Evolutionary conservation across 2,888 invertebrate genomes (phyloP).

Genomic region (Epsilonema sp.): DNA sequence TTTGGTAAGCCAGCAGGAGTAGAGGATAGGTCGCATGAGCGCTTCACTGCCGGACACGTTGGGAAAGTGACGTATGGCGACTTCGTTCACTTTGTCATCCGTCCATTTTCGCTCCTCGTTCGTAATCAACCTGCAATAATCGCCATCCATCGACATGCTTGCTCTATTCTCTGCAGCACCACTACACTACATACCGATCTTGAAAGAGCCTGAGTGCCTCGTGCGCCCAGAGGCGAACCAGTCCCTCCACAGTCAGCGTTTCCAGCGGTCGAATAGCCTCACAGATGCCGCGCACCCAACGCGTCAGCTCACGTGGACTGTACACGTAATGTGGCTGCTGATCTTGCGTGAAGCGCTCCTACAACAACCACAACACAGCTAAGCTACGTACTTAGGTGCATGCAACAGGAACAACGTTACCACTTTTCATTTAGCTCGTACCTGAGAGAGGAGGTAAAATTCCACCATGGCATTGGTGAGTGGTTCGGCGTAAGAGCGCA

Average conservation of each 20-base stretch:
- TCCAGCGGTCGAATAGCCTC: conserved; percentile 91
- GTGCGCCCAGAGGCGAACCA: conserved; percentile 97
- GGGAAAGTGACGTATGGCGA: conserved; percentile 71
- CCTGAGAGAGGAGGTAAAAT: conserved; percentile 79
- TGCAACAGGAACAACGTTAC: too few relatives aligned
- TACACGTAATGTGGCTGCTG: conserved; percentile 99
- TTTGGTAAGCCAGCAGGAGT: conserved; percentile 96
- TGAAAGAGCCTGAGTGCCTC: conserved; percentile 94
- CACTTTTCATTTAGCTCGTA: too few relatives aligned
- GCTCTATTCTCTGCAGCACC: too few relatives aligned
- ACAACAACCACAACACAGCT: too few relatives aligned
- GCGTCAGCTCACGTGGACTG: conserved; percentile 88
- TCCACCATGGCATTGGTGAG: conserved; percentile 97
- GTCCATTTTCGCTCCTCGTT: conserved; percentile 91
- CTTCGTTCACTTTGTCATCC: conserved; percentile 81
- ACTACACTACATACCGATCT: conserved; percentile 30
- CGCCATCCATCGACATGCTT: background rate
- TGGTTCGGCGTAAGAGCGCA: conserved; percentile 82
- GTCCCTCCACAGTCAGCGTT: conserved; percentile 66
- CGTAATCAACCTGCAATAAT: conserved; percentile 52
- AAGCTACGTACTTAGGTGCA: too few relatives aligned
- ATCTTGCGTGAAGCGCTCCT: conserved; percentile 90
- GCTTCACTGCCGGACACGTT: conserved; percentile 62
- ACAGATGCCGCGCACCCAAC: conserved; percentile 97
- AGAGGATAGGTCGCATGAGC: conserved; percentile 76